A percentile compares a stretch with the other conserved stretches of the same genome.
Conservation (phyloP, 2,888 invertebrate species). For the Cyclophora punctaria region DNA sequence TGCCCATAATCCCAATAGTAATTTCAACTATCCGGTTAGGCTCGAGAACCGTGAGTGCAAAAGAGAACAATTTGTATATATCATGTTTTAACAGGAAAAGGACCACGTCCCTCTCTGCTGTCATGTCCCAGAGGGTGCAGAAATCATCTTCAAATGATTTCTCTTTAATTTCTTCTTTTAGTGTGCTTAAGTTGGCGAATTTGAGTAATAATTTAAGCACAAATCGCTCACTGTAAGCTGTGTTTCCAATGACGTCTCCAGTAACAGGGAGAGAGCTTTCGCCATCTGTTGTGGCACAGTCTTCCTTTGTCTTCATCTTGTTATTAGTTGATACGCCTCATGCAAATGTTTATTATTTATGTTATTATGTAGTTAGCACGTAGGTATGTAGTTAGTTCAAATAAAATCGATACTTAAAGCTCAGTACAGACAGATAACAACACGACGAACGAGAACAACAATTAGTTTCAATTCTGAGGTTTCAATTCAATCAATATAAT, state of each 20-base stretch:
- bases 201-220: conserved; percentile 81
- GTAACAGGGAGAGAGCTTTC: conserved; percentile 47
- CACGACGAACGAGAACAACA: too few relatives aligned
- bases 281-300: conserved; percentile 13
- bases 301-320: conserved; percentile 38
- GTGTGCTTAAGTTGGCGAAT: conserved; percentile 66
- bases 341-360: too few relatives aligned
- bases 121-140: conserved; percentile 90
- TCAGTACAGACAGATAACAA: too few relatives aligned
- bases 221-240: conserved; percentile 85
- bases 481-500: too few relatives aligned
- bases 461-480: too few relatives aligned
- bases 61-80: conserved; percentile 78
- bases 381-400: too few relatives aligned
- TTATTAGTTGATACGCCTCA: too few relatives aligned
- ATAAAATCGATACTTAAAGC: too few relatives aligned
- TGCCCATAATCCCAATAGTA: conserved; percentile 87
- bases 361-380: too few relatives aligned
- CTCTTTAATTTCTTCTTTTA: conserved; percentile 72
- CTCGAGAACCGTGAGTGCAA: conserved; percentile 71
- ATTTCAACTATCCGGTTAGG: conserved; percentile 84
- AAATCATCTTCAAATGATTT: conserved; percentile 82
- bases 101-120: conserved; percentile 84
- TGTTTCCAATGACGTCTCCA: conserved; percentile 87
- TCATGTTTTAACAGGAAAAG: conserved; percentile 79